Conservation (phyloP, 2,888 invertebrate genomes). For the Nudaria mundana region DNA sequence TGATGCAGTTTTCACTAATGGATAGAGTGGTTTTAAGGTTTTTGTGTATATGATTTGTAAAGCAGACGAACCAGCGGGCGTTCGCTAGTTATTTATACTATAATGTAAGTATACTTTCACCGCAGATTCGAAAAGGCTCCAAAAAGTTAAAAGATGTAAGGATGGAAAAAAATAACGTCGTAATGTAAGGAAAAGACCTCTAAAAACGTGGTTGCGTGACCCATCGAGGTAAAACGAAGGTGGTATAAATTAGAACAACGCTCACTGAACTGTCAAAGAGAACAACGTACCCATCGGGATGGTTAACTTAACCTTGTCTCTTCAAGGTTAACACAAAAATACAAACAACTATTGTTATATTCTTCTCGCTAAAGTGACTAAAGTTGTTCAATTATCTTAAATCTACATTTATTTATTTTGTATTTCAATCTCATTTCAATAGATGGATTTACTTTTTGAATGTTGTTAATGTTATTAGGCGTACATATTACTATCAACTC, state of each 20-base stretch:
- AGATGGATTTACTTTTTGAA: constrained; percentile 16
- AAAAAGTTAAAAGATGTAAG: no score
- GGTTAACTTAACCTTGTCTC: constrained; percentile 31
- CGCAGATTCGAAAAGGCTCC: constrained; percentile 19
- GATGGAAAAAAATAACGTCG: constrained; percentile 28
- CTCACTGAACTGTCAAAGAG: constrained; percentile 37
- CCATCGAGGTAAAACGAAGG: constrained; percentile 37
- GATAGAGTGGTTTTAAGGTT: no score
- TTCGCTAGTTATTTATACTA: no score
- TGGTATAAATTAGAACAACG: constrained; percentile 45
- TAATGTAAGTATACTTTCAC: constrained; percentile 17
- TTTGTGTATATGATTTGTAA: no score
- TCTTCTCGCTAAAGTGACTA: constrained; percentile 13
- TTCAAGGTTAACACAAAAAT: constrained; percentile 33
- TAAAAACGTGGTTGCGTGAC: constrained; percentile 48
- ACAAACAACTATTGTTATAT: constrained; percentile 5
- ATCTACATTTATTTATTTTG: constrained; percentile 18
- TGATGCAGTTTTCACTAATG: no score
- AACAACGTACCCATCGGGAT: constrained; percentile 34
- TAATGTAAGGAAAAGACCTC: constrained; percentile 46
- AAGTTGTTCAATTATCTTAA: constrained; percentile 32
- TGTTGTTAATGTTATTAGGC: constrained; percentile 20
- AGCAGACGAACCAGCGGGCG: no score
- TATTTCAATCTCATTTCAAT: no score
- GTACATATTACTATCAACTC: no score